Conservation (phyloP, 2,888 invertebrate species). For the Harpalus rufipes region DNA sequence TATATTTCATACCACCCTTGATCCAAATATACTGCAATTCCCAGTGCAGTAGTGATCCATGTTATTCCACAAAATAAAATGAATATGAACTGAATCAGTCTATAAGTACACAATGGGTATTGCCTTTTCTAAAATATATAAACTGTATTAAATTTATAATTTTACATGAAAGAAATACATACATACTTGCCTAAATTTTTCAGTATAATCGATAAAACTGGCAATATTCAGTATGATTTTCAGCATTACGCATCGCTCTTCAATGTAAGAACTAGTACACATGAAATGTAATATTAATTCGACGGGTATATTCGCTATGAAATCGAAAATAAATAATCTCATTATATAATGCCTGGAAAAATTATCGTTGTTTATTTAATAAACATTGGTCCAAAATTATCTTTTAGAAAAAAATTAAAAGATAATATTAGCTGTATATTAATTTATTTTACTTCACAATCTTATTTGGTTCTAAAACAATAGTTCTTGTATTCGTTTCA, state of each 20-base stretch:
- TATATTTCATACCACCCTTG: not conserved
- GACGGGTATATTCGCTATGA: slow-evolving; percentile 31
- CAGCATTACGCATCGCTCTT: not conserved
- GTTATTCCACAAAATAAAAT: slow-evolving; percentile 36
- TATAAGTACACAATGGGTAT: slow-evolving; percentile 14
- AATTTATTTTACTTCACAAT: slow-evolving; percentile 5
- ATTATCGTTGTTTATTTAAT: not conserved
- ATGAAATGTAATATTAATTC: not conserved
- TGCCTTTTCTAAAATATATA: slow-evolving; percentile 54
- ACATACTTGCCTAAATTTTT: slow-evolving; percentile 44
- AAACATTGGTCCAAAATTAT: no score
- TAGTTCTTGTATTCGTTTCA: slow-evolving; percentile 38
- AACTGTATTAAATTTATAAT: not conserved
- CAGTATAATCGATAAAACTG: slow-evolving; percentile 18
- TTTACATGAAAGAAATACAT: not conserved
- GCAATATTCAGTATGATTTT: slow-evolving; percentile 21
- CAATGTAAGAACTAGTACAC: not conserved
- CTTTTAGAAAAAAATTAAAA: no score
- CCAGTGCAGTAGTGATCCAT: slow-evolving; percentile 26
- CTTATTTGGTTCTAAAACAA: slow-evolving; percentile 40
- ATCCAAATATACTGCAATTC: slow-evolving; percentile 10
- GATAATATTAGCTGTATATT: not conserved
- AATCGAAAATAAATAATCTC: slow-evolving; percentile 43
- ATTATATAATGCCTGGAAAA: slow-evolving; percentile 45
- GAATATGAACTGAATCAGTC: slow-evolving; percentile 28